These are phyloP conservation scores for Chirona hameri DNA, from an alignment of 2,888 invertebrate species.

Conservation along the genomic window DNA sequence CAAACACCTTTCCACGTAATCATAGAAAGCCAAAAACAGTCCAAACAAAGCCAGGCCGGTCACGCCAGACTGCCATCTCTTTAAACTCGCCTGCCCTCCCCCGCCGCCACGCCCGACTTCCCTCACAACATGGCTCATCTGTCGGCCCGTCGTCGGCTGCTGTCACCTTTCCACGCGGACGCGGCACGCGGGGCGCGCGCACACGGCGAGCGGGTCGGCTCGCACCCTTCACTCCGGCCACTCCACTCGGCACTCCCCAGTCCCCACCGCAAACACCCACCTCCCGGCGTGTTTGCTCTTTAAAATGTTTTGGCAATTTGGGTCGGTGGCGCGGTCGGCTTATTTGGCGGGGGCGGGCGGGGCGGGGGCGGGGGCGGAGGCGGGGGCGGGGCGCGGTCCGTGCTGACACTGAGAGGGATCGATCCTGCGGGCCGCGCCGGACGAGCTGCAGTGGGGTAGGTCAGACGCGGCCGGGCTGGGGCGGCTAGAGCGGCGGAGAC, in stretches of 20 bases:
- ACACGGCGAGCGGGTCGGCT: background rate
- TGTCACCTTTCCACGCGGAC: no score
- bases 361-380: background rate
- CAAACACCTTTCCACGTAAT: no score
- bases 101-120: no score
- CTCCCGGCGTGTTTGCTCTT: slow-evolving; percentile 1
- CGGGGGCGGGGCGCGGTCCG: background rate
- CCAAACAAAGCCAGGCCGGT: no score
- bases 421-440: background rate
- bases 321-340: background rate
- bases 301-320: slow-evolving; percentile 23
- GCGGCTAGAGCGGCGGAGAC: background rate
- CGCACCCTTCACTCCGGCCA: no score
- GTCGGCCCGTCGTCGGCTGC: no score
- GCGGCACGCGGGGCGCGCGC: background rate
- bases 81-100: no score
- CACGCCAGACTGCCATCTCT: no score
- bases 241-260: no score
- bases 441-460: background rate
- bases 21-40: no score
- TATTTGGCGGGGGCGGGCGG: background rate
- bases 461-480: background rate
- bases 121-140: no score
- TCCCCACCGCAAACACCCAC: background rate
- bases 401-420: background rate